Conservation (phyloP, 2,888 invertebrate genomes). For the Macaria notata region DNA sequence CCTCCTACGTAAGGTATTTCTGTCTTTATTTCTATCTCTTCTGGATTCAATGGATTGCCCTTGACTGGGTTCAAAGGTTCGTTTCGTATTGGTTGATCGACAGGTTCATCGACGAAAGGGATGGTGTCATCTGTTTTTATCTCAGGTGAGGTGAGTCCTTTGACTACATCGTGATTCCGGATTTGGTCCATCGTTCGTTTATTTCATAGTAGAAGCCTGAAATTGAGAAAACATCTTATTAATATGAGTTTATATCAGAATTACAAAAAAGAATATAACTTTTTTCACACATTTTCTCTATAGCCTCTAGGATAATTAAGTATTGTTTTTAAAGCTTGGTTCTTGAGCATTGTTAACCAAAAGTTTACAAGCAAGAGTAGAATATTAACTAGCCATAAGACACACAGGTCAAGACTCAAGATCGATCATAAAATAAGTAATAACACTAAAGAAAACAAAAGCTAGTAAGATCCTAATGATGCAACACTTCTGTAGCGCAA, state of each 20-base stretch:
- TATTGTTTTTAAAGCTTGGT: too few relatives aligned
- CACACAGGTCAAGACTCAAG: too few relatives aligned
- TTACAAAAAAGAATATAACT: too few relatives aligned
- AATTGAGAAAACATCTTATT: slow-evolving; percentile 31
- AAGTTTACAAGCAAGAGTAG: too few relatives aligned
- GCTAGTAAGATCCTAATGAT: not conserved
- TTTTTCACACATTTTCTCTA: too few relatives aligned
- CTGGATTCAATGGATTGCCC: slow-evolving; percentile 46
- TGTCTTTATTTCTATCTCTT: slow-evolving; percentile 36
- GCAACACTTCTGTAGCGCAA: not conserved
- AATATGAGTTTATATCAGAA: not conserved
- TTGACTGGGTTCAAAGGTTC: slow-evolving; percentile 15
- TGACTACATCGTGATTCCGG: slow-evolving; percentile 49
- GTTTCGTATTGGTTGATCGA: slow-evolving; percentile 46
- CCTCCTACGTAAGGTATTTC: slow-evolving; percentile 34
- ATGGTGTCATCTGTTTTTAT: slow-evolving; percentile 47
- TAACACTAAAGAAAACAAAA: too few relatives aligned
- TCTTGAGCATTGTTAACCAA: too few relatives aligned
- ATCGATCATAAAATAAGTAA: too few relatives aligned
- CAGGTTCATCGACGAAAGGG: slow-evolving; percentile 60
- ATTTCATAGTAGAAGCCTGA: slow-evolving; percentile 63
- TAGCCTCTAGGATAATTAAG: too few relatives aligned
- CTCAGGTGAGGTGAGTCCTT: slow-evolving; percentile 70
- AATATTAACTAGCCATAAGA: too few relatives aligned
- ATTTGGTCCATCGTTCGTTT: slow-evolving; percentile 51